These are phyloP conservation scores for Periplaneta americana DNA, from an alignment of 1,140 invertebrate genomes.

Conservation along the genomic window DNA sequence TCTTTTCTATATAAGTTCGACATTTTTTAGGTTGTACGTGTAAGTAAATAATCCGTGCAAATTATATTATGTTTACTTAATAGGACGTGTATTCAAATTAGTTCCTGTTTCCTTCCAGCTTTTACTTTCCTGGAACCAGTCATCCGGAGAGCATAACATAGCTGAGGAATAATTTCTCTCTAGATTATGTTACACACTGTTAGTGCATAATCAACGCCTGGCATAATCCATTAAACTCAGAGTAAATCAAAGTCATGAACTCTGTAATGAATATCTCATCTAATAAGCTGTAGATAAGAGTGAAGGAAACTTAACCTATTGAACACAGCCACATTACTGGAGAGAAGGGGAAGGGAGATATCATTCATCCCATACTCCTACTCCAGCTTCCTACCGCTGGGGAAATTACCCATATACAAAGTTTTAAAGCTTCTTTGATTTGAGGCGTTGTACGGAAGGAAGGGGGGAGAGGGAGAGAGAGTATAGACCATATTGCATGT, in stretches of 20 bases:
- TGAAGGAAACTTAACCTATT: neutral
- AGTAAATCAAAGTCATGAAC: neutral
- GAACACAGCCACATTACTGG: neutral
- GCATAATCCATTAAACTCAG: neutral
- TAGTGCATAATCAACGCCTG: neutral
- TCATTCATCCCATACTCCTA: neutral
- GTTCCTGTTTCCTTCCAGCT: too few species aligned
- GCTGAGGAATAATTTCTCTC: neutral
- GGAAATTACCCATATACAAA: neutral
- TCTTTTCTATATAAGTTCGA: too few species aligned
- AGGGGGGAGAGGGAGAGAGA: neutral
- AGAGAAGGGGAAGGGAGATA: neutral
- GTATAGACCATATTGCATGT: neutral
- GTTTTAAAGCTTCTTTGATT: neutral
- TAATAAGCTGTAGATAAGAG: neutral
- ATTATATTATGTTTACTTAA: too few species aligned
- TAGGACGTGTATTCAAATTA: too few species aligned
- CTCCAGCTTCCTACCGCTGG: neutral
- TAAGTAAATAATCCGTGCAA: too few species aligned
- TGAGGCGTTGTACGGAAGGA: neutral
- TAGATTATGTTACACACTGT: neutral
- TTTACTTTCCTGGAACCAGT: neutral
- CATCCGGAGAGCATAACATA: neutral
- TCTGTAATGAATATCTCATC: neutral
- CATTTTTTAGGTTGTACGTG: too few species aligned